phyloP scores from a whole-genome alignment of 2,113 vertebrate genomes.

The Phrynosoma blainvillii region DNA sequence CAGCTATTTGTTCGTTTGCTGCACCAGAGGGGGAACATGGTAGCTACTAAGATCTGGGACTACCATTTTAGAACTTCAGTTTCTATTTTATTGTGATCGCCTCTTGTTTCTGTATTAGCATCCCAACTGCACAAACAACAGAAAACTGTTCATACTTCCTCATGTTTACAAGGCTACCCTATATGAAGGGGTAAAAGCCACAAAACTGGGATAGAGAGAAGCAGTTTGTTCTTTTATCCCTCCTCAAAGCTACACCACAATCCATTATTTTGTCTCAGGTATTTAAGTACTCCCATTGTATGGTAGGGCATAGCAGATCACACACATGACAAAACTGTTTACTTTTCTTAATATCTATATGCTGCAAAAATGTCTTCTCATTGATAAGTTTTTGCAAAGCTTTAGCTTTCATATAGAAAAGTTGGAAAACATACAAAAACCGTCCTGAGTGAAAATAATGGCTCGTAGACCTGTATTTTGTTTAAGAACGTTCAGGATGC shows the following conservation, averaged over 20 bases:
- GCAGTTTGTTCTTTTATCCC: background rate
- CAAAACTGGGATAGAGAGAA: too few species aligned
- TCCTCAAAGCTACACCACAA: background rate
- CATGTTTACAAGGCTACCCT: background rate
- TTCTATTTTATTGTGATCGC: background rate
- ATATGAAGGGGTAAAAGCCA: background rate
- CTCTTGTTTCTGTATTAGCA: background rate
- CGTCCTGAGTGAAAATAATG: background rate
- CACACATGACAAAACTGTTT: background rate
- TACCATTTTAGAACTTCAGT: slow-evolving; percentile 24
- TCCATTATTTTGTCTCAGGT: background rate
- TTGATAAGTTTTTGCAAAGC: background rate
- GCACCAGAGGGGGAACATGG: slow-evolving; percentile 13
- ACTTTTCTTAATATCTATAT: background rate
- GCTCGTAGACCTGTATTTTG: background rate
- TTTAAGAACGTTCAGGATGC: background rate
- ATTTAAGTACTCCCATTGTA: background rate
- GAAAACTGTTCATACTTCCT: background rate
- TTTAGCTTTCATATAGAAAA: background rate
- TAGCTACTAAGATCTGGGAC: background rate
- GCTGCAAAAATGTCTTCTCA: background rate
- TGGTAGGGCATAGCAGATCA: background rate
- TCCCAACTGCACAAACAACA: background rate
- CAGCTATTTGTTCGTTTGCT: slow-evolving; percentile 37
- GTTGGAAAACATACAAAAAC: background rate